Base-by-base conservation (phyloP, 2,113 vertebrate species). In the Trematomus loennbergii region DNA sequence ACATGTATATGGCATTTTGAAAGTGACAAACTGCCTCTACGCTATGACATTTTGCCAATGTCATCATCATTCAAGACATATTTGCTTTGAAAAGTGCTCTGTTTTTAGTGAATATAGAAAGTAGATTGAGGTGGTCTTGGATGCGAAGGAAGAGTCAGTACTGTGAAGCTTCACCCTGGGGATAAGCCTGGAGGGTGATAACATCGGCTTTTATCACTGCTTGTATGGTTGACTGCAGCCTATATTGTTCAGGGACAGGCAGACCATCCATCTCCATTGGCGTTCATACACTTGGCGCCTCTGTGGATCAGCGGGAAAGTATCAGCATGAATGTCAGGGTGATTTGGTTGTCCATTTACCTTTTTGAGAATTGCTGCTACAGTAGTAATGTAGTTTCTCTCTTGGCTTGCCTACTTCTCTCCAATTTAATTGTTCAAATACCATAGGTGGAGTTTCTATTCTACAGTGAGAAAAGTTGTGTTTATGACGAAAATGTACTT, bases 171-270 rank as follows among this genome's bases (percentile, higher is more conserved):
- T 72, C 53, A 68, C 92, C 63, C 75, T 15, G 53, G 91, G 89
- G 87, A 88, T 22, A 75, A 66, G 74, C 76, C 76, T 69, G 67
- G 62, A 86, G 78, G 91, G 81, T 89, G 88, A 92, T 92, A 93
- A 92, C 91, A 83, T 89, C 57, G 71, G 88, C 92, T 94, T 93
- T 94, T 93, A 94, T 93, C 90, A 78, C 81, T 78, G 69, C 82
- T 88, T 85, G 82, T 85, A 89, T 82, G 88, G 87, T 89, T 91
- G 90, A 90, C 87, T 93, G 93, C 89, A 78, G 90, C 83, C 82
- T 78, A 79, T 90, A 90, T 89, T 93, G 91, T 91, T 91, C 84
- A 68, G 88, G 87, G 87, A 85, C 78, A 72, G 59, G 78, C 88
- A 78, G 86, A 77, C 54, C 75, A 93, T 94, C 91, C 77, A 81